Evolutionary conservation across 2,113 vertebrate genomes (phyloP).

Genomic region (Furnarius figulus): DNA sequence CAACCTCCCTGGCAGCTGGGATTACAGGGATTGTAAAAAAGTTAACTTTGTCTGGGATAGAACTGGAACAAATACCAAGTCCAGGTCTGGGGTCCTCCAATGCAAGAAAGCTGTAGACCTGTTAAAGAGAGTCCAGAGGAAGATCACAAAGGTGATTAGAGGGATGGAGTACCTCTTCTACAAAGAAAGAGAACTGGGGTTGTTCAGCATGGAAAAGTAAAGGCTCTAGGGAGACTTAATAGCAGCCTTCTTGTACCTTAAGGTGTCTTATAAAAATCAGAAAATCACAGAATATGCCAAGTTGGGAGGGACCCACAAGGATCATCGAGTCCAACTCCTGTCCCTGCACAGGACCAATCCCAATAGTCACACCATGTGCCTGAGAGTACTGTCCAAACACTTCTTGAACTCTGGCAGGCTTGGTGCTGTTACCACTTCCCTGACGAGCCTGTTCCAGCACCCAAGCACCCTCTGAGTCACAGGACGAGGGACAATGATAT

Average conservation of each 20-base stretch:
- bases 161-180: neutral
- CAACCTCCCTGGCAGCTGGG: slow-evolving; percentile 63
- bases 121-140: neutral
- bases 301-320: neutral
- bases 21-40: slow-evolving; percentile 48
- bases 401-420: neutral
- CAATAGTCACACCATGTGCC: neutral
- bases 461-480: neutral
- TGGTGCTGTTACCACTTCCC: neutral
- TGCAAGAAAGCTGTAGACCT: too few species aligned
- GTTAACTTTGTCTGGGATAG: neutral
- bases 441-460: neutral
- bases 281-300: neutral
- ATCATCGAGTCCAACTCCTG: neutral
- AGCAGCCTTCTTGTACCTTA: neutral
- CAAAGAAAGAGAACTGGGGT: neutral
- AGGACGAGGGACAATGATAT: neutral
- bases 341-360: neutral
- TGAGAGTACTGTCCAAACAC: neutral
- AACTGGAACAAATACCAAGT: neutral
- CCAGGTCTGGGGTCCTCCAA: neutral
- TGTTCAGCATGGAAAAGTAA: neutral
- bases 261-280: neutral
- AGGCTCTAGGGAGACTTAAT: neutral
- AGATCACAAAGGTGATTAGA: neutral